Percentiles rank a stretch among this genome's conserved stretches.
These are phyloP conservation scores for Leucophenga maculata DNA, from an alignment of 2,888 invertebrate genomes.

Conservation along the genomic window DNA sequence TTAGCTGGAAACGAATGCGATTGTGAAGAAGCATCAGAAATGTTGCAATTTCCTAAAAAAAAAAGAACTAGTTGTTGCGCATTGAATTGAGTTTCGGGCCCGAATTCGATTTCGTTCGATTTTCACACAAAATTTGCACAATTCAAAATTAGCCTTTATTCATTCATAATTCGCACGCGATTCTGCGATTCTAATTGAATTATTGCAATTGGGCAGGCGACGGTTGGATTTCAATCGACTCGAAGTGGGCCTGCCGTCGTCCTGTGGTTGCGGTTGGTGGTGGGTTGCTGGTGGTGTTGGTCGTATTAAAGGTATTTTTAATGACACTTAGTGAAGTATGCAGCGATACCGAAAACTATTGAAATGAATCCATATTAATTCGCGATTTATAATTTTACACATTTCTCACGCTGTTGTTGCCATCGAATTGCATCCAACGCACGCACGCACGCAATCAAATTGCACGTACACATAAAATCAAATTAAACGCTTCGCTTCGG, in stretches of 20 bases:
- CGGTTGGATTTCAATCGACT: no score
- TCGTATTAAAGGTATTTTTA: not conserved
- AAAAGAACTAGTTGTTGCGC: no score
- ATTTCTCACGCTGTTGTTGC: constrained; percentile 13
- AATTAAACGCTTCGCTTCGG: not conserved
- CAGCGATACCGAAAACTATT: constrained; percentile 26
- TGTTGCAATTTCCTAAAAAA: no score
- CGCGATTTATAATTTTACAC: constrained; percentile 16
- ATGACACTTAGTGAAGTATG: constrained; percentile 24
- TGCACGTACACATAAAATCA: constrained; percentile 22
- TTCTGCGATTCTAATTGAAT: no score
- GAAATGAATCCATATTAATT: constrained; percentile 4
- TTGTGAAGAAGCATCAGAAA: no score
- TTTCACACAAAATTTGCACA: no score
- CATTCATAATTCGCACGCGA: no score
- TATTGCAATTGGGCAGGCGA: no score
- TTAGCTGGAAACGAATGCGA: no score
- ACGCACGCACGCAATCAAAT: constrained; percentile 25
- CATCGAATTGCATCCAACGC: constrained; percentile 9
- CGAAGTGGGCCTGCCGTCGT: not conserved
- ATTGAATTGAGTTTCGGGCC: no score
- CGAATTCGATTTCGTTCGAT: no score
- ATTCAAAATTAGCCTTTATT: no score
- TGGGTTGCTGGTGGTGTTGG: constrained; percentile 5
- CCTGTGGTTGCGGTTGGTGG: constrained; percentile 5